A percentile compares a stretch with the other conserved stretches of the same genome.
Conservation (phyloP, 2,888 invertebrate genomes). For the Pantelozetes paolii region DNA sequence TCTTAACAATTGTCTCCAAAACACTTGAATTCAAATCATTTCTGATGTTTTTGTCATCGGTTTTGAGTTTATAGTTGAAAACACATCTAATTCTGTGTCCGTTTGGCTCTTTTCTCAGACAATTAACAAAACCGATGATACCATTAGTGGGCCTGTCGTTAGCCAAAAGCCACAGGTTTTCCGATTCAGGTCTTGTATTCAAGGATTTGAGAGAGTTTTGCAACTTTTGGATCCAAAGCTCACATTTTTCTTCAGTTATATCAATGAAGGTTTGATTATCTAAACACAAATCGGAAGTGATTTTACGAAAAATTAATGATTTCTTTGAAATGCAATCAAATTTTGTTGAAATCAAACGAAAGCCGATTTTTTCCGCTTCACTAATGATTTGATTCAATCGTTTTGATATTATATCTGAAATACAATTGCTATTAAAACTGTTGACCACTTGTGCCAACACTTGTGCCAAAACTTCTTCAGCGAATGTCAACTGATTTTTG, state of each 20-base stretch:
- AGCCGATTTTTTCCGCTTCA: slow-evolving; percentile 35
- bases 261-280: slow-evolving; percentile 42
- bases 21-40: no score
- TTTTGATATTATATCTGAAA: background rate
- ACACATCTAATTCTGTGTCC: slow-evolving; percentile 67
- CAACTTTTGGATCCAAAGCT: slow-evolving; percentile 70
- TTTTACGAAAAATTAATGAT: slow-evolving; percentile 64
- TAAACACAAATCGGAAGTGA: slow-evolving; percentile 42
- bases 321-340: slow-evolving; percentile 59
- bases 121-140: slow-evolving; percentile 80
- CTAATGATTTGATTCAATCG: slow-evolving; percentile 12
- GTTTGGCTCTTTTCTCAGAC: slow-evolving; percentile 79
- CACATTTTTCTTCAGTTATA: slow-evolving; percentile 38
- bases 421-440: background rate
- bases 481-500: slow-evolving; percentile 40
- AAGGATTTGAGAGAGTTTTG: slow-evolving; percentile 63
- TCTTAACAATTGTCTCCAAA: background rate
- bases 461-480: slow-evolving; percentile 9
- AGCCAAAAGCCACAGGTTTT: slow-evolving; percentile 61
- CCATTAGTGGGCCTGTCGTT: slow-evolving; percentile 66
- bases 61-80: slow-evolving; percentile 23
- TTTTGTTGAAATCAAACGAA: slow-evolving; percentile 56
- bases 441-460: background rate
- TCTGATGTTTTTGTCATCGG: no score
- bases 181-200: background rate